Conservation (phyloP, 2,797 vertebrate genomes). For the Bradypus variegatus region DNA sequence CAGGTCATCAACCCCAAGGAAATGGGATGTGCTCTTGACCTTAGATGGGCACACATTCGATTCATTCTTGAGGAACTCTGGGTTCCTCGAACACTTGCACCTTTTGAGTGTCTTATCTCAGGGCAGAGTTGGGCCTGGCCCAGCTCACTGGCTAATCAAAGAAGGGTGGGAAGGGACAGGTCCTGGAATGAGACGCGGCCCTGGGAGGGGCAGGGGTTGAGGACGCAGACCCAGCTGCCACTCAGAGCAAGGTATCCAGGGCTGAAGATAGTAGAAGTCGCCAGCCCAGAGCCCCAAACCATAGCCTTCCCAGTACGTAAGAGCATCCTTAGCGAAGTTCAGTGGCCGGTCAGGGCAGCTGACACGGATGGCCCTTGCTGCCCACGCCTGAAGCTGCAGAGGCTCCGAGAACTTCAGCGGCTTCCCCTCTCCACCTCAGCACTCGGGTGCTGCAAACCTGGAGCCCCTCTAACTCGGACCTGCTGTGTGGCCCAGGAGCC, state of each 20-base stretch:
- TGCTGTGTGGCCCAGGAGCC: no score
- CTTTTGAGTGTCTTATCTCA: not conserved
- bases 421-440: not conserved
- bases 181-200: not conserved
- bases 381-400: no score
- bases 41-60: rapidly evolving
- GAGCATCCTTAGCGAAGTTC: rapidly evolving
- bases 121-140: not conserved
- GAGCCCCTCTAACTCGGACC: no score
- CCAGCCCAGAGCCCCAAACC: no score
- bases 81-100: no score
- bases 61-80: not conserved
- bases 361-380: not conserved
- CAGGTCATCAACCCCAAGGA: rapidly evolving
- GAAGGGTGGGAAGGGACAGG: not conserved
- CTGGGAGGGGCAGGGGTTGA: rapidly evolving
- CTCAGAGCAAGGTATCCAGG: no score
- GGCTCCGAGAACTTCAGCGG: not conserved
- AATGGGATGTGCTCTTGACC: rapidly evolving
- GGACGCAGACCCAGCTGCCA: not conserved
- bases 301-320: rapidly evolving
- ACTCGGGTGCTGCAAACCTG: not conserved
- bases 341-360: not conserved
- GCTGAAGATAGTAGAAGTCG: not conserved
- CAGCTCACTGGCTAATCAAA: no score